A percentile compares a stretch with the other conserved stretches of the same genome.
Evolutionary conservation across 2,888 invertebrate species (phyloP).

Genomic region (Carabus problematicus): DNA sequence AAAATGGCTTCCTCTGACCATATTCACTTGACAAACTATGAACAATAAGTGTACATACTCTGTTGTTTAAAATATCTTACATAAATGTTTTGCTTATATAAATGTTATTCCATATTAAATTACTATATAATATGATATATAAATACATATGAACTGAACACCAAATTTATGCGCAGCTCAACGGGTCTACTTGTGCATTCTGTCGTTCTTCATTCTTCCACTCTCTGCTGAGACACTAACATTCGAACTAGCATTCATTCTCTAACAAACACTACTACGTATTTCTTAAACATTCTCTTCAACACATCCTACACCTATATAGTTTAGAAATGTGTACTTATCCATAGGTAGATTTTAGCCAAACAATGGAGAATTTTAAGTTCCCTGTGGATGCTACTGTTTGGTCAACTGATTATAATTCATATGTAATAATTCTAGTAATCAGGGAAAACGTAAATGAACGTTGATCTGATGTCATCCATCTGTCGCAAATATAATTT

Average conservation of each 20-base stretch:
- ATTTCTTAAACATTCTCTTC: too few species aligned
- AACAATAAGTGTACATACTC: slow-evolving; percentile 41
- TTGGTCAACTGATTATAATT: too few species aligned
- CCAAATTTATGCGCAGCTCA: slow-evolving; percentile 35
- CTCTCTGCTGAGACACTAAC: background rate
- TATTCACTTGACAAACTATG: slow-evolving; percentile 28
- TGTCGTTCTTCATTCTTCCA: slow-evolving; percentile 8
- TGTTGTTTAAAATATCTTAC: slow-evolving; percentile 20
- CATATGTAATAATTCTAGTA: too few species aligned
- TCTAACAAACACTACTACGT: too few species aligned
- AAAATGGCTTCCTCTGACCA: slow-evolving; percentile 24
- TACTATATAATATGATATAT: slow-evolving; percentile 32
- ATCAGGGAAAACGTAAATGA: too few species aligned
- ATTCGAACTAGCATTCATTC: too few species aligned
- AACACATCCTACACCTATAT: too few species aligned
- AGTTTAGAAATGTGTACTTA: too few species aligned
- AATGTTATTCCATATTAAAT: slow-evolving; percentile 27
- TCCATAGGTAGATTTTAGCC: too few species aligned
- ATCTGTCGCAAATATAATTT: slow-evolving; percentile 19
- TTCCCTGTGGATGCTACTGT: too few species aligned
- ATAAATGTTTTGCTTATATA: slow-evolving; percentile 33
- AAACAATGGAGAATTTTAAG: too few species aligned
- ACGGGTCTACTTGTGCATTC: slow-evolving; percentile 17
- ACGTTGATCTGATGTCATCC: too few species aligned
- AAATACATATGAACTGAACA: slow-evolving; percentile 38